These are phyloP conservation scores for Venusia cambrica DNA, from an alignment of 2,888 invertebrate genomes.

Conservation along the genomic window DNA sequence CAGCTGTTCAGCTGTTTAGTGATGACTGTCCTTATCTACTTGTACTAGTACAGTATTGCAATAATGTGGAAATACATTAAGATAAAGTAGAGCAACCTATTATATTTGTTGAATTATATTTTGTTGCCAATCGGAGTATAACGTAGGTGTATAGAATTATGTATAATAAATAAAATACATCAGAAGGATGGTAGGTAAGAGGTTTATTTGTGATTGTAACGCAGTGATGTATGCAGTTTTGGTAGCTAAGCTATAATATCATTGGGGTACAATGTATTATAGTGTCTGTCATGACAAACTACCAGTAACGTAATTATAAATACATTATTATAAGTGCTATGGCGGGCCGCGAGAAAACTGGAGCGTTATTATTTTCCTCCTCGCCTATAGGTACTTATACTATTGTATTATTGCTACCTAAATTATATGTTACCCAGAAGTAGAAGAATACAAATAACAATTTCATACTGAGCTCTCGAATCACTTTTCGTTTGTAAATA, in stretches of 20 bases:
- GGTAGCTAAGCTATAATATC: conserved; percentile 29
- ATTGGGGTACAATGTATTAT: conserved; percentile 30
- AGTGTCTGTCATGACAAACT: conserved; percentile 54
- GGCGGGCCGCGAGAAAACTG: conserved; percentile 48
- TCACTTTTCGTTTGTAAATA: conserved; percentile 31
- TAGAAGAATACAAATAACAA: conserved; percentile 26
- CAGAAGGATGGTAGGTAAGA: no score
- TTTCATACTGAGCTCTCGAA: conserved; percentile 19
- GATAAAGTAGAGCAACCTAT: no score
- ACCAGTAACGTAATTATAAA: conserved; percentile 73
- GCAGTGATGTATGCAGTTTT: conserved; percentile 23
- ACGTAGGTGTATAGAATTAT: no score
- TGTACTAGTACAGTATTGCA: no score
- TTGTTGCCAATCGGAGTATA: no score
- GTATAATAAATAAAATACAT: no score
- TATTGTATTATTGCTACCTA: conserved; percentile 18
- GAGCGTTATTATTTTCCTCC: conserved; percentile 36
- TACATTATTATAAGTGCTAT: conserved; percentile 69
- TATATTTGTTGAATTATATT: no score
- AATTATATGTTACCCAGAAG: conserved; percentile 23
- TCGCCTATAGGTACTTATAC: conserved; percentile 21
- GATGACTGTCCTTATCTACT: conserved; percentile 29
- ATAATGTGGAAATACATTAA: no score
- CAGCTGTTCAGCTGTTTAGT: conserved; percentile 36
- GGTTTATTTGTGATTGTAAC: no score